Evolutionary conservation across 2,797 vertebrate species (phyloP).

Genomic region (Cuculus canorus): DNA sequence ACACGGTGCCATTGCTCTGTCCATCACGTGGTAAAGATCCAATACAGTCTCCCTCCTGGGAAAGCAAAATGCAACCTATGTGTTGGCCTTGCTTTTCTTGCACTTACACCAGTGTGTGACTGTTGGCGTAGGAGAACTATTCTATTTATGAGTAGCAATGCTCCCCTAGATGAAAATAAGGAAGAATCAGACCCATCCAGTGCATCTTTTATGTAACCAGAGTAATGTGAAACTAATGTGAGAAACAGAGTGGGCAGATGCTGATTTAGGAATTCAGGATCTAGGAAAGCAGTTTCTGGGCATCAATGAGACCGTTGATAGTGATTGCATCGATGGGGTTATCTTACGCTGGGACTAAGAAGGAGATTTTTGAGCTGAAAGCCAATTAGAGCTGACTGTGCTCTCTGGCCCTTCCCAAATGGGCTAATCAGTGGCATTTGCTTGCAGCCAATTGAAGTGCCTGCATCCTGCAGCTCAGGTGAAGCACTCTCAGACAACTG

Average conservation of each 20-base stretch:
- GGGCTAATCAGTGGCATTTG: neutral
- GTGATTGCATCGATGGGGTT: fast-evolving
- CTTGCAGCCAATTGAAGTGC: neutral
- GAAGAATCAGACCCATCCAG: neutral
- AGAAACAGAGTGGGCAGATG: neutral
- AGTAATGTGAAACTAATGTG: neutral
- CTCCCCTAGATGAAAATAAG: neutral
- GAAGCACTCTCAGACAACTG: neutral
- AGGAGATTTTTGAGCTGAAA: neutral
- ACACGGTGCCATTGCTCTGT: neutral
- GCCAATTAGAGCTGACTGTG: neutral
- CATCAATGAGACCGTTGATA: neutral
- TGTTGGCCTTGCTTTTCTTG: neutral
- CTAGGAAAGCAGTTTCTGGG: neutral
- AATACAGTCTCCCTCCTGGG: neutral
- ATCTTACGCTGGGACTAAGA: neutral
- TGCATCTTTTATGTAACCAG: neutral
- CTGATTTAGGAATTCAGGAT: neutral
- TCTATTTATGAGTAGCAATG: neutral
- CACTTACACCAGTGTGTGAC: neutral
- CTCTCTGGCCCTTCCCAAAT: neutral
- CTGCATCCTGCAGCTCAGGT: fast-evolving
- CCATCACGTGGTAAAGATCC: neutral
- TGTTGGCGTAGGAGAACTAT: neutral
- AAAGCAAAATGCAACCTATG: neutral